phyloP scores from a whole-genome alignment of 2,888 invertebrate species.

The Aleiodes alternator region DNA sequence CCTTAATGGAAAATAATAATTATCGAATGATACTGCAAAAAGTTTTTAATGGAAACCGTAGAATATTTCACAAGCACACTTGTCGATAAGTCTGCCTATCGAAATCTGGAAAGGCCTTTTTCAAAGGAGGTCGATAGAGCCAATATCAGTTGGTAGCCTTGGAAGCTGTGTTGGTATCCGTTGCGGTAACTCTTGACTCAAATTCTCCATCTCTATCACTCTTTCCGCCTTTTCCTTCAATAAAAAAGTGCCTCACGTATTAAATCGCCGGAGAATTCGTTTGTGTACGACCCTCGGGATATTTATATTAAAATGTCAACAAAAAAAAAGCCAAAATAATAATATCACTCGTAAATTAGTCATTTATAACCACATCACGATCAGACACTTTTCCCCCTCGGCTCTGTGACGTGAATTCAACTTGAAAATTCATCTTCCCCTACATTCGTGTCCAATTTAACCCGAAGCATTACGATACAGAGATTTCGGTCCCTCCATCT shows the following conservation, averaged over 20 bases:
- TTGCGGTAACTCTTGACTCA: slow-evolving; percentile 10
- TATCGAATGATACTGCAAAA: neutral
- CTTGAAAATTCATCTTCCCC: too few species aligned
- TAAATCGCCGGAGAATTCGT: neutral
- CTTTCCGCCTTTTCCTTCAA: neutral
- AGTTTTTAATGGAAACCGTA: neutral
- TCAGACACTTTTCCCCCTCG: too few species aligned
- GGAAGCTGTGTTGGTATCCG: neutral
- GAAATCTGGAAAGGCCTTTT: neutral
- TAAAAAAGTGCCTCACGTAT: neutral
- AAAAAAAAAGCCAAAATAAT: neutral
- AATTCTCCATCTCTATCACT: slow-evolving; percentile 24
- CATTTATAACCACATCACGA: neutral
- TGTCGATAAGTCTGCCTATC: slow-evolving; percentile 37
- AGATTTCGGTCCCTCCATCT: too few species aligned
- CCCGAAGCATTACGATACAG: too few species aligned
- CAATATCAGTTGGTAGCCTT: slow-evolving; percentile 7
- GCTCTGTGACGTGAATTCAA: too few species aligned
- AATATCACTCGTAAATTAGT: neutral
- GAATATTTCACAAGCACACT: slow-evolving; percentile 23
- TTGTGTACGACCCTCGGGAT: too few species aligned
- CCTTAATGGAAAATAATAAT: too few species aligned
- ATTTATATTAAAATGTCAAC: neutral
- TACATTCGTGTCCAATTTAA: too few species aligned
- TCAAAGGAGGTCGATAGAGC: slow-evolving; percentile 9